Base-by-base conservation (phyloP, 2,888 invertebrate genomes). In the Eupithecia dodoneata region DNA sequence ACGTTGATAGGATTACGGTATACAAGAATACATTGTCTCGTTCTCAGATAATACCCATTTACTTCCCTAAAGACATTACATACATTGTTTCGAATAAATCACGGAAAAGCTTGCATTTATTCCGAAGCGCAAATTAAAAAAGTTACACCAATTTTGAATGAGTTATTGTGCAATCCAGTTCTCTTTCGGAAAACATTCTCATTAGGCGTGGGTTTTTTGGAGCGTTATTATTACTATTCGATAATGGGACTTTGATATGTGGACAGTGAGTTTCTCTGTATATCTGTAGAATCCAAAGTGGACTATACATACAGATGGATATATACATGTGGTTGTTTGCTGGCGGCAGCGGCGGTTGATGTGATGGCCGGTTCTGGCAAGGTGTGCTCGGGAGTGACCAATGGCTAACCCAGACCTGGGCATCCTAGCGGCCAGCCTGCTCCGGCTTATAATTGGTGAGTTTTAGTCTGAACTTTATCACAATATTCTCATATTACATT, bases 381-480 rank as follows among this genome's bases (percentile, higher is more conserved):
- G 87, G 89, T 79, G 84, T 81, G 84, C 86, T 87, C 89, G 87
- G 88, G 86, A 87, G 89, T 90, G 89, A 95, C 92, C 93, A 91
- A 96, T 96, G 96, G 96, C 96, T 94, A 94, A 95, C 89, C 94
- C 95, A 85, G 96, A 96, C 90, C 92, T 96, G 88, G 96, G 96
- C 89, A 93, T 96, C 89, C 90, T 96, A 85, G 95, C 93, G 83
- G 96, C 96, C 87, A 96, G 95, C 91, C 93, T 96, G 80, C 95
- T 96, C 83, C 95, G 96, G 93, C 96, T 96, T 82, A 96, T 96
- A 83, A 96, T 96, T 83, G 96, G 96, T 96, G 89, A 96, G 96
- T 96, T 72, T 52, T 41, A 49, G 10, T 18, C 6, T 66, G 30
- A 47, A 47, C n/a, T 47, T 69, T 4, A 47, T 67, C 6, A 18